Evolutionary conservation across 1,140 invertebrate genomes (phyloP), one percentile per base, ranked within the genome.

Genomic region (Drosophila saltans): DNA sequence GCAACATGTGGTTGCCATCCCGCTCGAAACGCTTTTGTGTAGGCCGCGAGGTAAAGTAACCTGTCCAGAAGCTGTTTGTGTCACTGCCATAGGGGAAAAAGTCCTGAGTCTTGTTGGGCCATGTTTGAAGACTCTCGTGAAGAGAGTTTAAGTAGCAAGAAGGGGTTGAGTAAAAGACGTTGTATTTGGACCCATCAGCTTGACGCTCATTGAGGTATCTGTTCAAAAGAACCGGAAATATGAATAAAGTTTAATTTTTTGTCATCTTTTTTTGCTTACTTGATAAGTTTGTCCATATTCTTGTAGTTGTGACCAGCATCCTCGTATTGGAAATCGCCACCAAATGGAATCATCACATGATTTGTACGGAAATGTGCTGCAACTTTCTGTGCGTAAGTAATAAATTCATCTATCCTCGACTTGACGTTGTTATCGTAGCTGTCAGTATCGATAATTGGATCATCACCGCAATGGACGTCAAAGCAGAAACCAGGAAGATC

Each of bases 41-140:
- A 3, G 97, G 96, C 68, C 97, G 94, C 0, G 98, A 99, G 0
- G 97, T 97, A 88, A 97, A 99, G 91, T 98, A 99, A 0, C 98
- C 98, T 0, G 97, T 98, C 98, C 98, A 99, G 91, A 95, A 98
- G 0, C 95, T 93, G 81, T 98, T 96, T 2, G 95, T 93, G 79
- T 96, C 95, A 69, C 95, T 96, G 0, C 97, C 96, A 92, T 99
- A 99, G 0, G 98, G 98, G 81, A 98, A 98, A 93, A 98, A 99
- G 82, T 98, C 97, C 78, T 97, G 96, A 3, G 92, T 92, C 80
- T 97, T 97, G 0, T 93, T 94, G 0, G 96, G 93, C 93, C 96
- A 95, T 0, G 92, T 93, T 0, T 94, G 82, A 72, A 95, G 94
- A 2, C 94, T 93, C 78, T 96, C 94, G 72, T 97, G 94, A 0